A percentile compares a stretch with the other conserved stretches of the same genome.
Evolutionary conservation across 2,888 invertebrate species (phyloP).

Genomic region (Tetropium fuscum): DNA sequence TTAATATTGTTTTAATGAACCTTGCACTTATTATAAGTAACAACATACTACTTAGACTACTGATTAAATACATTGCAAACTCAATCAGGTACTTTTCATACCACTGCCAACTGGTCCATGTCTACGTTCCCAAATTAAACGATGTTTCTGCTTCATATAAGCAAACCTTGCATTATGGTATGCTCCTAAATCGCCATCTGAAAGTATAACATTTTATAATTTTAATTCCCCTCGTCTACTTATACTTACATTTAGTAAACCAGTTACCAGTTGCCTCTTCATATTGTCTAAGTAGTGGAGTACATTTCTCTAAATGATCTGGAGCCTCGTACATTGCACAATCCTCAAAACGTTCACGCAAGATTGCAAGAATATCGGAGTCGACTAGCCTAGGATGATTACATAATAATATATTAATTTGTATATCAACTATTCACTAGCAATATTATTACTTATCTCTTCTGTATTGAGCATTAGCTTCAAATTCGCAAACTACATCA

Average conservation of each 20-base stretch:
- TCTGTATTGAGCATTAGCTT: conserved; percentile 91
- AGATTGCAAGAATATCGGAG: conserved; percentile 81
- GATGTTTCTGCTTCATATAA: conserved; percentile 99
- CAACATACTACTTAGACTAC: no score
- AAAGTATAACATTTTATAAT: conserved; percentile 42
- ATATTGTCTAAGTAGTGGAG: conserved; percentile 75
- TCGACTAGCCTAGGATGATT: conserved; percentile 80
- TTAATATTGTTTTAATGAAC: no score
- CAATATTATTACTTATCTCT: conserved; percentile 81
- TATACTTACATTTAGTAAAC: conserved; percentile 90
- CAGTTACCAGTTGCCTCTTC: conserved; percentile 85
- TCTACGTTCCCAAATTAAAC: conserved; percentile 96
- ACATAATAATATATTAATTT: conserved; percentile 18
- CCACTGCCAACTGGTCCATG: conserved; percentile 83
- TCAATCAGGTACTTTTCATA: conserved; percentile 65
- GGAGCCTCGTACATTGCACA: conserved; percentile 83
- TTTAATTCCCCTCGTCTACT: not conserved
- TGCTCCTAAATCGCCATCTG: conserved; percentile 94
- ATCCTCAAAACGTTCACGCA: conserved; percentile 87
- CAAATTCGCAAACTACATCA: conserved; percentile 87
- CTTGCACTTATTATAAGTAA: no score
- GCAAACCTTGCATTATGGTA: conserved; percentile 78
- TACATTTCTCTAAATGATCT: conserved; percentile 78
- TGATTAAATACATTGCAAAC: no score
- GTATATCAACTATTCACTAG: not conserved